Evolutionary conservation across 2,797 vertebrate species (phyloP), one percentile per base, ranked within the genome.

Genomic region (Hafferia zeledoni): DNA sequence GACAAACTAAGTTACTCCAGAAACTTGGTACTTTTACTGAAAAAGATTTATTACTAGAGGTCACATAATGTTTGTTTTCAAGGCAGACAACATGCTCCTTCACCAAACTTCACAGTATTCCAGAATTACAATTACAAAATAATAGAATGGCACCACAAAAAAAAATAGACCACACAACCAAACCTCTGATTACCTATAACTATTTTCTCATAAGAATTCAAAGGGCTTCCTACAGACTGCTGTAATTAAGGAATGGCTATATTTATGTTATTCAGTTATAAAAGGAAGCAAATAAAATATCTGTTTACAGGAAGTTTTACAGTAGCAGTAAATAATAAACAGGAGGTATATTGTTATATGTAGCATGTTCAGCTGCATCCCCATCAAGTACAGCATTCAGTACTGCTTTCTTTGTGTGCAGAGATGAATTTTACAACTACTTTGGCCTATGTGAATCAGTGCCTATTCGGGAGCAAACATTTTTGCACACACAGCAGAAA

Each of bases 1-100:
- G 94, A 97, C 95, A 81, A 96, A 96, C 95, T 96, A 96, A 96
- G 89, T 96, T 97, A 98, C 83, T 98, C 94, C 90, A 98, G 98
- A 98, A 98, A 98, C 98, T 98, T 95, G 98, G 97, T 98, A 98
- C 98, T 98, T 95, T 85, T 97, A 97, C 96, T 96, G 85, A 94
- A 97, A 96, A 96, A 86, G 96, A 91, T 96, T 94, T 95, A 96
- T 96, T 94, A 97, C 83, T 92, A 93, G 97, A 97, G 95, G 97
- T 97, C 96, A 92, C 96, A 97, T 94, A 94, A 96, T 97, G 95
- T 95, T 97, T 95, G 72, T 69, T 97, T 97, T 95, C 94, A 96
- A 97, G 95, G 81, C 35, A 93, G 87, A 95, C 76, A 91, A 94
- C 83, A 90, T 10, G 37, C 71, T 86, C 91, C 92, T 97, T 96